Percentiles rank a stretch among this genome's conserved stretches.
Evolutionary conservation across 2,113 vertebrate genomes (phyloP).

Genomic region (Craseonycteris thonglongyai): DNA sequence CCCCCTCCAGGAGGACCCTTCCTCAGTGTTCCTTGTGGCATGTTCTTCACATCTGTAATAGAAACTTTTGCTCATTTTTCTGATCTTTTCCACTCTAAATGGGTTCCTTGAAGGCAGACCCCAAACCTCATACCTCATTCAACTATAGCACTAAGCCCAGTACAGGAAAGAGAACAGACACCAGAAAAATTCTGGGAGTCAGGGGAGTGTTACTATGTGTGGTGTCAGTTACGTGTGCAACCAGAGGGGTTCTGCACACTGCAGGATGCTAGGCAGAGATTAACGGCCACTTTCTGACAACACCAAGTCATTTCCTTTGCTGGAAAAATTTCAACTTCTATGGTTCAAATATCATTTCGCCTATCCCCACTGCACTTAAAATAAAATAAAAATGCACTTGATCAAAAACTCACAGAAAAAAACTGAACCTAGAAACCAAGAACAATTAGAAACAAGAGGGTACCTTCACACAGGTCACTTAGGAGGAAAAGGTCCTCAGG

Average conservation of each 20-base stretch:
- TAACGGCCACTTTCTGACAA: background rate
- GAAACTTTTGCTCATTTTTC: background rate
- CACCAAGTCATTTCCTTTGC: background rate
- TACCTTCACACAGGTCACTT: background rate
- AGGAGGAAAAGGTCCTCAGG: background rate
- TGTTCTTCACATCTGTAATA: background rate
- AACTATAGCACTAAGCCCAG: background rate
- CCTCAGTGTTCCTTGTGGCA: background rate
- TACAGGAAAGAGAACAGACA: background rate
- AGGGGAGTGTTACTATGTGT: background rate
- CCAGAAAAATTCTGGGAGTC: background rate
- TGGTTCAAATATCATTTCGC: background rate
- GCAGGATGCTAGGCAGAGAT: rapidly evolving
- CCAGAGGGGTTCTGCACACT: background rate
- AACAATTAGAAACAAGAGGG: background rate
- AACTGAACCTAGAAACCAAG: background rate
- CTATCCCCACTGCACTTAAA: background rate
- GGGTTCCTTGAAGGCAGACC: background rate
- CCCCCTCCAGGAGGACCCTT: background rate
- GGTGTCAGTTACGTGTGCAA: background rate
- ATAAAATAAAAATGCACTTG: background rate
- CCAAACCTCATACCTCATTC: background rate
- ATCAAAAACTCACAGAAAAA: background rate
- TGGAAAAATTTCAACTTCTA: background rate
- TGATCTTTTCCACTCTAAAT: background rate